These are phyloP conservation scores for Thunnus albacares DNA, from an alignment of 2,797 vertebrate genomes.

Conservation along the genomic window DNA sequence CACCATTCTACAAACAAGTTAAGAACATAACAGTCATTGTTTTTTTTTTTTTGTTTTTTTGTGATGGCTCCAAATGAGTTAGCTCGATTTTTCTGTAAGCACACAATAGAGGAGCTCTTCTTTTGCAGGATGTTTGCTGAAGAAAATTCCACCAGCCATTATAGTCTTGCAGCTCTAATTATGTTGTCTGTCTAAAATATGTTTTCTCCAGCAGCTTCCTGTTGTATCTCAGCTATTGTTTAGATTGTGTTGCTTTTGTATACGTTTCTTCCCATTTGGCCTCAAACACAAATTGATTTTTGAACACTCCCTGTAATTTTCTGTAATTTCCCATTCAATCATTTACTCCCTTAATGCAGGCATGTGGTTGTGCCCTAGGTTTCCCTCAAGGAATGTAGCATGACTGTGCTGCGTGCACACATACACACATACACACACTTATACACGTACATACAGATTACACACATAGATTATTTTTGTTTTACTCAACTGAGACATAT, in stretches of 20 bases:
- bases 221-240: constrained; percentile 62
- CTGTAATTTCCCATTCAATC: constrained; percentile 60
- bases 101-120: constrained; percentile 38
- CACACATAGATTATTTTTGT: constrained; percentile 3
- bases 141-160: constrained; percentile 57
- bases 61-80: constrained; percentile 18
- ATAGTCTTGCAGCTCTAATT: constrained; percentile 36
- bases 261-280: constrained; percentile 59
- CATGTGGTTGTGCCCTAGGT: constrained; percentile 10
- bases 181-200: constrained; percentile 57
- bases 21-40: constrained; percentile 11
- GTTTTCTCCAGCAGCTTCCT: constrained; percentile 46
- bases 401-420: background rate
- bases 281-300: constrained; percentile 72
- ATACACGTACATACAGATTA: too few species aligned
- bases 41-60: background rate
- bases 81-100: constrained; percentile 36
- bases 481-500: constrained; percentile 15
- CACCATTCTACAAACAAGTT: constrained; percentile 8
- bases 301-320: constrained; percentile 67
- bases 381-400: constrained; percentile 8
- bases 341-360: constrained; percentile 42
- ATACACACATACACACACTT: background rate
- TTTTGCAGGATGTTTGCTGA: constrained; percentile 34
- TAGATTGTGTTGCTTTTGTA: constrained; percentile 46